Base-by-base conservation (phyloP, 2,797 vertebrate species). In the Loris lydekkerianus region DNA sequence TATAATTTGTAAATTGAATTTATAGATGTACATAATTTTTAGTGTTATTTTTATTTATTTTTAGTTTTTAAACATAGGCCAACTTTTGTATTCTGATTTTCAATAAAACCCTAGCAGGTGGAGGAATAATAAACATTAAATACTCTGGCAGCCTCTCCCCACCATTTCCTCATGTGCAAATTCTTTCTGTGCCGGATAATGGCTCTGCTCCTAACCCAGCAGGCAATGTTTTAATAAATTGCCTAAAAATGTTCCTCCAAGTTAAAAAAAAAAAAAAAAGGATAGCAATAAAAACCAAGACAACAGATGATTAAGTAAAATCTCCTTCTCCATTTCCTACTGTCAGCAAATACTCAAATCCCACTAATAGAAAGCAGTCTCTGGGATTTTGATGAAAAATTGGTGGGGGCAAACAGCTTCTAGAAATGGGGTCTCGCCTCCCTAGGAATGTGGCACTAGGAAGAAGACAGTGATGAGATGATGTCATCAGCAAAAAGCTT, bases 181-280 rank as follows among this genome's bases (percentile, higher is more conserved):
- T 97, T 97, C 96, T 93, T 93, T 97, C 95, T 60, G 11, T 20
- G 91, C 82, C 90, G 96, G 87, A 90, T 96, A 97, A 98, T n/a
- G 97, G 86, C 82, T 83, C 94, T 97, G 88, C 84, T 95, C 89
- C 91, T 93, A 98, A 97, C 96, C 77, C 97, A 96, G 90, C 97
- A 95, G 97, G 98, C 93, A 95, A 23, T 60, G 89, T 95, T 98
- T 98, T 98, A 98, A 98, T 98, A 98, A 98, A 84, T 91, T 96
- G 88, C 86, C 94, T 97, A 96, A 95, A 98, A 98, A 96, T 60
- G 91, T 91, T 76, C 95, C 94, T 86, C 58, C 86, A 94, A 92
- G 95, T 93, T 15, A 92, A 92, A 89, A 75, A 91, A 11, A 49
- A 49, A 49, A 49, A 49, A 96, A 98, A 98, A 96, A 76, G 67